Evolutionary conservation across 2,113 vertebrate species (phyloP).

Genomic region (Mandrillus leucophaeus): DNA sequence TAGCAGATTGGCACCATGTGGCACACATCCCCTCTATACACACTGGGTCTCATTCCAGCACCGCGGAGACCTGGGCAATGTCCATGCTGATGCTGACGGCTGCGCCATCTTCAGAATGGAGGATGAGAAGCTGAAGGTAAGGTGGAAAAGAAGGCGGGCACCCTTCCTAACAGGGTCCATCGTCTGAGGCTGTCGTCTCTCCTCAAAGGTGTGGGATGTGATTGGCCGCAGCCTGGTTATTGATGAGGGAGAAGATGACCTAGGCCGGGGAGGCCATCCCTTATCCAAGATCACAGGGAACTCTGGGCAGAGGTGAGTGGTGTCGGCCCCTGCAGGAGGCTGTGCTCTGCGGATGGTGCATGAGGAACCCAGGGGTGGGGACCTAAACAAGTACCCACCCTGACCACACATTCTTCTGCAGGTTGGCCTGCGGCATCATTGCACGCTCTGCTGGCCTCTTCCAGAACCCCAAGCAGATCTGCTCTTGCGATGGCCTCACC

Average conservation of each 20-base stretch:
- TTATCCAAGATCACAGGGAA: slow-evolving; percentile 91
- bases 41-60: slow-evolving; percentile 83
- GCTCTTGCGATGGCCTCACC: slow-evolving; percentile 92
- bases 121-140: slow-evolving; percentile 89
- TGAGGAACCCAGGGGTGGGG: neutral
- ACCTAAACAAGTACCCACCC: neutral
- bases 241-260: slow-evolving; percentile 90
- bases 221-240: slow-evolving; percentile 95
- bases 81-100: slow-evolving; percentile 85
- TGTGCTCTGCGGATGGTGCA: rapidly evolving
- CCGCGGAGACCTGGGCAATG: slow-evolving; percentile 92
- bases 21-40: too few species aligned
- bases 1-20: neutral
- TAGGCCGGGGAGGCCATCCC: slow-evolving; percentile 87
- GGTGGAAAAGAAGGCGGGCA: neutral
- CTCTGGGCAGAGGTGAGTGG: slow-evolving; percentile 89
- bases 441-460: slow-evolving; percentile 93
- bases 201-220: slow-evolving; percentile 91
- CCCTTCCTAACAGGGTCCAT: neutral
- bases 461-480: slow-evolving; percentile 93
- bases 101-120: slow-evolving; percentile 90
- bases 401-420: slow-evolving; percentile 53
- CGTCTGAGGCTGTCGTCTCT: neutral
- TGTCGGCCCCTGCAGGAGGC: neutral
- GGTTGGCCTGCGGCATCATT: slow-evolving; percentile 94